These are phyloP conservation scores for Antheraea mylitta DNA, from an alignment of 1,140 invertebrate species.

Conservation along the genomic window DNA sequence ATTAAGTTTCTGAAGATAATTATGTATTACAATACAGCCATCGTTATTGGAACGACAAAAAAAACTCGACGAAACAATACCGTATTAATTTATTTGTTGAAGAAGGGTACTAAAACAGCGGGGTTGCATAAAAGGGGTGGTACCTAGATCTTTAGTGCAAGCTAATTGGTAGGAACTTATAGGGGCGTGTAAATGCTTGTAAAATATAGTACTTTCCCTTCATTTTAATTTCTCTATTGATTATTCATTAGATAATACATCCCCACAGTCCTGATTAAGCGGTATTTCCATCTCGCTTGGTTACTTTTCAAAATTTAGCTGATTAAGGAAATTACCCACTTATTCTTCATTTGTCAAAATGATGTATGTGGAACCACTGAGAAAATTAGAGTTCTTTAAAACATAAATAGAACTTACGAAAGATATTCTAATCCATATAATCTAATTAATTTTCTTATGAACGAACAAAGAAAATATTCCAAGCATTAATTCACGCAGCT, in stretches of 20 bases:
- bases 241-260: neutral
- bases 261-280: neutral
- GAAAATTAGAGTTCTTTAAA: no score
- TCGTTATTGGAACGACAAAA: no score
- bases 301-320: neutral
- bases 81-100: constrained; percentile 6
- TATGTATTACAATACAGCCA: no score
- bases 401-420: no score
- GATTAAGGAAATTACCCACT: no score
- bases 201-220: neutral
- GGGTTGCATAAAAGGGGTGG: constrained; percentile 10
- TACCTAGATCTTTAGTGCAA: neutral
- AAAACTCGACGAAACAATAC: neutral
- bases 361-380: no score
- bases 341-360: no score
- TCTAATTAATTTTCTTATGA: no score
- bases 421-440: no score
- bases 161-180: constrained; percentile 13
- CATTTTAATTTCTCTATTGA: constrained; percentile 1
- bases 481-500: neutral
- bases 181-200: neutral
- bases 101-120: neutral
- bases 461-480: neutral
- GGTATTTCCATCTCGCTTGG: neutral
- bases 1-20: no score